phyloP scores from a whole-genome alignment of 2,888 invertebrate species.

The Marasmarcha lunaedactyla region DNA sequence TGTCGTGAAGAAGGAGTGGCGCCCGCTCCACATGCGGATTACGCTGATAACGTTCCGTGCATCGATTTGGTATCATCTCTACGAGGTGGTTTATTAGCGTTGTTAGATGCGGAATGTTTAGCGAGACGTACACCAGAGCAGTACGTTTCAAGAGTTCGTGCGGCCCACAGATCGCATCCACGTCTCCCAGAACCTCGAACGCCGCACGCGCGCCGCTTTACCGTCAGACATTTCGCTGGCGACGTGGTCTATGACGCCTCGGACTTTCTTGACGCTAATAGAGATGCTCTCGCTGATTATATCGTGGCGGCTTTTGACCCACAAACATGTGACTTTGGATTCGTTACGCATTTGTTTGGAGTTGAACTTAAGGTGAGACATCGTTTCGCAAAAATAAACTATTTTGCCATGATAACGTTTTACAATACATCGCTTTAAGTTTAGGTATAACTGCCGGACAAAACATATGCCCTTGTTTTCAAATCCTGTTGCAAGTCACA shows the following conservation, averaged over 20 bases:
- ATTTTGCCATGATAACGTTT: neutral
- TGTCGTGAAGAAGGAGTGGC: conserved; percentile 93
- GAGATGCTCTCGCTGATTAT: conserved; percentile 92
- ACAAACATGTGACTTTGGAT: conserved; percentile 95
- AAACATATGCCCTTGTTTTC: too few species aligned
- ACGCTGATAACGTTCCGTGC: conserved; percentile 95
- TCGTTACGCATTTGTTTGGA: conserved; percentile 95
- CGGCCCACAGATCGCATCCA: conserved; percentile 71
- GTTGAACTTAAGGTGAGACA: conserved; percentile 85
- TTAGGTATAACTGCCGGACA: too few species aligned
- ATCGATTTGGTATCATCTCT: conserved; percentile 95
- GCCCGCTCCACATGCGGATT: conserved; percentile 91
- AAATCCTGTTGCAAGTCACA: too few species aligned
- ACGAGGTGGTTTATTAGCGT: conserved; percentile 90
- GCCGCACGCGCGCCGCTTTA: conserved; percentile 84
- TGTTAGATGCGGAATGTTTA: conserved; percentile 93
- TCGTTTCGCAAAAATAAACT: too few species aligned
- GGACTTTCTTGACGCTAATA: conserved; percentile 91
- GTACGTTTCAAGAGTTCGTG: conserved; percentile 43
- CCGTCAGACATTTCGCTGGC: conserved; percentile 86
- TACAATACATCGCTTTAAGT: neutral
- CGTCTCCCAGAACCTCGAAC: conserved; percentile 84
- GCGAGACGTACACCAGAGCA: conserved; percentile 78
- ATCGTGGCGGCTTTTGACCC: conserved; percentile 93
- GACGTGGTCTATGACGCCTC: conserved; percentile 89